A percentile compares a stretch with the other conserved stretches of the same genome.
Evolutionary conservation across 2,113 vertebrate genomes (phyloP).

Genomic region (Cyanoramphus novaezelandiae): DNA sequence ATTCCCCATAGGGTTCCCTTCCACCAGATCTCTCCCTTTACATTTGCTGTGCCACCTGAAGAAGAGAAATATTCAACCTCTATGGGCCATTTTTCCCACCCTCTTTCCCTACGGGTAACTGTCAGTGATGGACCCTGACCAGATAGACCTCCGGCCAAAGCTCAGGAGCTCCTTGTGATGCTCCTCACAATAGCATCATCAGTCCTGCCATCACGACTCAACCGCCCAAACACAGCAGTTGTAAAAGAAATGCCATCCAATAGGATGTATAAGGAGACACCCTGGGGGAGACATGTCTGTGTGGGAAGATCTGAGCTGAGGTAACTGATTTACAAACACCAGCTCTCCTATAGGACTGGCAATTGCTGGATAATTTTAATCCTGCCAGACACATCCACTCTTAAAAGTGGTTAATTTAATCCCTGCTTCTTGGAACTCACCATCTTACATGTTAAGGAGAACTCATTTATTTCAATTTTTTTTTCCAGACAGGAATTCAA

Average conservation of each 20-base stretch:
- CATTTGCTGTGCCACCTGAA: neutral
- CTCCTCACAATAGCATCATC: neutral
- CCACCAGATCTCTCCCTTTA: neutral
- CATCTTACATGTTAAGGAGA: neutral
- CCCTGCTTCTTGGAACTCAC: neutral
- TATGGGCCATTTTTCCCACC: accelerated
- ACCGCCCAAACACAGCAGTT: neutral
- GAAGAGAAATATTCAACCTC: neutral
- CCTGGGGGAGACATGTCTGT: neutral
- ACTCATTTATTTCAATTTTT: neutral
- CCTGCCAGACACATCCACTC: neutral
- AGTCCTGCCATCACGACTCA: neutral
- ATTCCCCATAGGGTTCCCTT: neutral
- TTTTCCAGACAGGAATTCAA: neutral
- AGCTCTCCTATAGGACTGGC: neutral
- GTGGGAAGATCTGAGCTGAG: neutral
- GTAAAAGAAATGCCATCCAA: neutral
- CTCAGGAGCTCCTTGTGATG: neutral
- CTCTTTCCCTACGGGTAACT: neutral
- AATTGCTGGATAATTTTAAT: neutral
- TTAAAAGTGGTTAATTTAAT: neutral
- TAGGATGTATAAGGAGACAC: accelerated
- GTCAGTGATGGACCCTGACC: neutral
- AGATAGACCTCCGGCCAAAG: neutral
- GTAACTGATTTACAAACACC: neutral